A percentile compares a stretch with the other conserved stretches of the same genome.
These are phyloP conservation scores for Tetragnatha montana DNA, from an alignment of 2,888 invertebrate genomes.

Conservation along the genomic window DNA sequence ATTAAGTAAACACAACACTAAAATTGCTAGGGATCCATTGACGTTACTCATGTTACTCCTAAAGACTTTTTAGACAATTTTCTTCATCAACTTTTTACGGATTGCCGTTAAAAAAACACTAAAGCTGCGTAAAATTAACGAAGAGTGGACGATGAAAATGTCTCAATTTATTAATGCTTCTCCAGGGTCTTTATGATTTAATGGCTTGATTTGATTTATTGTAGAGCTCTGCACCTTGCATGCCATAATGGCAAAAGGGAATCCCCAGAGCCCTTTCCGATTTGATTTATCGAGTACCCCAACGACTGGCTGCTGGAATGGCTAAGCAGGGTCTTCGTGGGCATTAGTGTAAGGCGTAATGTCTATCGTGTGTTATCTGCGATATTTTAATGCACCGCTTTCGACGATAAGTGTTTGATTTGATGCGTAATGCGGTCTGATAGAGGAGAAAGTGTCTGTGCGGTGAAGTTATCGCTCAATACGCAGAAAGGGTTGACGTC, in stretches of 20 bases:
- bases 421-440: not conserved
- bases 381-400: not conserved
- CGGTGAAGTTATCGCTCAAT: too few species aligned
- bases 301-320: not conserved
- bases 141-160: not conserved
- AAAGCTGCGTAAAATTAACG: not conserved
- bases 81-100: too few species aligned
- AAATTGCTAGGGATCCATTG: too few species aligned
- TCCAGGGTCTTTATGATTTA: not conserved
- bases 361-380: not conserved
- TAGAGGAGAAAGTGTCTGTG: not conserved
- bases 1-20: too few species aligned
- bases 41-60: too few species aligned
- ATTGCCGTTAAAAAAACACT: not conserved
- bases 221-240: not conserved
- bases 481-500: too few species aligned
- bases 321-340: not conserved
- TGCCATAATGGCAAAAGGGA: not conserved
- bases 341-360: not conserved
- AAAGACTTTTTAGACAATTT: too few species aligned
- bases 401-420: not conserved
- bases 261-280: not conserved
- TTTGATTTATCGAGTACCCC: not conserved
- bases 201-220: conserved; percentile 1
- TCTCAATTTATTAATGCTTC: not conserved